These are phyloP conservation scores for Leptopilina myrica DNA, from an alignment of 2,888 invertebrate genomes.

Conservation along the genomic window DNA sequence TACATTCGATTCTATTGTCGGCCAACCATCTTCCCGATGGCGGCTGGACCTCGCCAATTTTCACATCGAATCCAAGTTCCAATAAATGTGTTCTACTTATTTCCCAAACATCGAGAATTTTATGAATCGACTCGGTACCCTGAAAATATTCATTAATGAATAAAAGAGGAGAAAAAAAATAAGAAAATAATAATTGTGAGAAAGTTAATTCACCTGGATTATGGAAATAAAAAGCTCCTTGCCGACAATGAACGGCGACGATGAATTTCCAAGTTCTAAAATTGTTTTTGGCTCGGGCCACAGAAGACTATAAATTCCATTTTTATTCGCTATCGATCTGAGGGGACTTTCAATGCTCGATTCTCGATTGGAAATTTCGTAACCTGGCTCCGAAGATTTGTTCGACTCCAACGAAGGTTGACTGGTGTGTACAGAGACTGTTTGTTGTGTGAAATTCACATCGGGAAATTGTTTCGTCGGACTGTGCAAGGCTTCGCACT, in stretches of 20 bases:
- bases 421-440: conserved; percentile 69
- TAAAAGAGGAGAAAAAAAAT: no score
- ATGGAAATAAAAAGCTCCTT: conserved; percentile 77
- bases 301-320: conserved; percentile 72
- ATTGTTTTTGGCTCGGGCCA: conserved; percentile 82
- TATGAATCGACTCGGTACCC: conserved; percentile 74
- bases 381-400: conserved; percentile 71
- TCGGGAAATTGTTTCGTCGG: conserved; percentile 65
- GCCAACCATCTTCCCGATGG: conserved; percentile 71
- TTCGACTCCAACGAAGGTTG: conserved; percentile 72
- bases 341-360: conserved; percentile 66
- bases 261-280: conserved; percentile 76
- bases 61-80: conserved; percentile 76
- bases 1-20: conserved; percentile 78
- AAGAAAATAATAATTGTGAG: no score
- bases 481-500: conserved; percentile 69
- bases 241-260: conserved; percentile 75
- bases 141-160: conserved; percentile 46
- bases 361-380: conserved; percentile 66
- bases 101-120: conserved; percentile 78
- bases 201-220: conserved; percentile 66
- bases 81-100: conserved; percentile 76
- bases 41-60: conserved; percentile 76
- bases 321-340: conserved; percentile 61
- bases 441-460: conserved; percentile 68